Evolutionary conservation across 2,113 vertebrate species (phyloP).

Genomic region (Ochotona curzoniae): DNA sequence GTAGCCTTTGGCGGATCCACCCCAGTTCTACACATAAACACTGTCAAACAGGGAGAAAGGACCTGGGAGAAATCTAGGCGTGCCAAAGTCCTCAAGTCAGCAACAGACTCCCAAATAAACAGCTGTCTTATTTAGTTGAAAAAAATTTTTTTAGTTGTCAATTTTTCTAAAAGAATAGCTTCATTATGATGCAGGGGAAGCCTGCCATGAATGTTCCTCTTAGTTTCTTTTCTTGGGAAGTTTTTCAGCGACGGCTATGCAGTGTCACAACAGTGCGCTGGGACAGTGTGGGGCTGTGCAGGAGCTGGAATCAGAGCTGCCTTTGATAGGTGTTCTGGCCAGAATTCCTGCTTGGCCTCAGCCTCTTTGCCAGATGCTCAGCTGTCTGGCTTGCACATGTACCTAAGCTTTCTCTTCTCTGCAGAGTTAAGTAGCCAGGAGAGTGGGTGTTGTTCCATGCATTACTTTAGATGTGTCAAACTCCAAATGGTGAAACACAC

Average conservation of each 20-base stretch:
- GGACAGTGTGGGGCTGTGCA: neutral
- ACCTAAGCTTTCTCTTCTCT: constrained; percentile 27
- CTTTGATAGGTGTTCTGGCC: constrained; percentile 67
- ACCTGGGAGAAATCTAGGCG: neutral
- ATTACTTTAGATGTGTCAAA: neutral
- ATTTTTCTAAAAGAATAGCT: constrained; percentile 53
- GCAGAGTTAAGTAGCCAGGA: neutral
- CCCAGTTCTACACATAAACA: neutral
- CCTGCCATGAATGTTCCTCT: constrained; percentile 50
- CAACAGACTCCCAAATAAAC: neutral
- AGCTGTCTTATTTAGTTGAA: constrained; percentile 16
- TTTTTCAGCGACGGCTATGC: constrained; percentile 24
- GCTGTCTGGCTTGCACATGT: neutral
- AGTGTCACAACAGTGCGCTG: neutral
- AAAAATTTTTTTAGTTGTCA: constrained; percentile 23
- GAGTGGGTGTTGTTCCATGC: neutral
- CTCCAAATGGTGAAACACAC: neutral
- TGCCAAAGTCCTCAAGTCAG: neutral
- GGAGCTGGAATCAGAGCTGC: constrained; percentile 43
- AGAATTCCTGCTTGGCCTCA: constrained; percentile 39
- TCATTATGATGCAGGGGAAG: constrained; percentile 7
- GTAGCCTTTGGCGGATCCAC: neutral
- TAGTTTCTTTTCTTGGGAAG: neutral
- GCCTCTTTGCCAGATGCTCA: constrained; percentile 26
- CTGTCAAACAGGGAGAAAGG: neutral